A percentile compares a stretch with the other conserved stretches of the same genome.
Evolutionary conservation across 2,113 vertebrate species (phyloP).

Genomic region (Alouatta palliata): DNA sequence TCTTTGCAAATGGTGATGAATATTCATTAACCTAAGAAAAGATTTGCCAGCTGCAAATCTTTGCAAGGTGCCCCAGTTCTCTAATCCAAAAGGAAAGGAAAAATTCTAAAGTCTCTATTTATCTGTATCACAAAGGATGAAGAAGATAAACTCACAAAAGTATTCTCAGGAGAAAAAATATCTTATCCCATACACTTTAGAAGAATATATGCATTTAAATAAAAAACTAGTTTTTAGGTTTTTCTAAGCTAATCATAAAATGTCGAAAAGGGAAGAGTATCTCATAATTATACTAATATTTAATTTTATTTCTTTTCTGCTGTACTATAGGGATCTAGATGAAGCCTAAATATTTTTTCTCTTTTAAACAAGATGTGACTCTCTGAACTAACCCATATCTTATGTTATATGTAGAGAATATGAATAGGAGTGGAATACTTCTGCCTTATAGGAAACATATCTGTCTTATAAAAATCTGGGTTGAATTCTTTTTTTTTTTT

Average conservation of each 20-base stretch:
- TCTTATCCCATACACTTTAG: background rate
- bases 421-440: background rate
- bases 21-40: conserved; percentile 65
- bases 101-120: conserved; percentile 39
- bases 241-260: background rate
- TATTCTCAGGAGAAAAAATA: background rate
- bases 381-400: background rate
- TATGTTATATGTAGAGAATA: background rate
- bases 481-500: too few relatives aligned
- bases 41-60: conserved; percentile 61
- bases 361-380: background rate
- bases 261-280: background rate
- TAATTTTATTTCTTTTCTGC: background rate
- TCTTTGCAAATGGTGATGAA: conserved; percentile 62
- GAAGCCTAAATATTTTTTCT: background rate
- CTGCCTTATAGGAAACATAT: background rate
- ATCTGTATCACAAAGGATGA: conserved; percentile 21
- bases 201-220: background rate
- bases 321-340: background rate
- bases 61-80: conserved; percentile 44
- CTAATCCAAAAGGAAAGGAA: conserved; percentile 42
- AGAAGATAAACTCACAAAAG: background rate
- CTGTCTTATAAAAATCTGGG: background rate
- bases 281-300: background rate
- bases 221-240: background rate